A percentile compares a stretch with the other conserved stretches of the same genome.
Conservation (phyloP, 2,888 invertebrate species). For the Tinea trinotella region DNA sequence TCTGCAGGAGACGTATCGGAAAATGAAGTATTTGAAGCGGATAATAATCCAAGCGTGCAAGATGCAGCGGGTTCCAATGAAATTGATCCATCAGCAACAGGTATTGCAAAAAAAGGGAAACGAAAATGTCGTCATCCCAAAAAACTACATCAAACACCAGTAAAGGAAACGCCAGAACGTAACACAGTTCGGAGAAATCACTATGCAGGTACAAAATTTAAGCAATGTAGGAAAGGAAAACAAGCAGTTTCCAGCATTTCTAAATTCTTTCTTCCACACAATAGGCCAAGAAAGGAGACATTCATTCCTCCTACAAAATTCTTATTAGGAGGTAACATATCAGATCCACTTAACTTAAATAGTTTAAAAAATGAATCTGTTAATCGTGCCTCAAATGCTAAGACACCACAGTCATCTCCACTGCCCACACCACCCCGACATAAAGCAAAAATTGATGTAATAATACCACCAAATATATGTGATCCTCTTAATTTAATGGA, state of each 20-base stretch:
- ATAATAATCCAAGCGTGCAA: not conserved
- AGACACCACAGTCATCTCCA: slow-evolving; percentile 94
- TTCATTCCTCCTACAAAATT: slow-evolving; percentile 94
- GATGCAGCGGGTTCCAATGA: slow-evolving; percentile 50
- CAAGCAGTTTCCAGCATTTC: slow-evolving; percentile 78
- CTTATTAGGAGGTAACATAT: slow-evolving; percentile 93
- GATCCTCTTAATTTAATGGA: slow-evolving; percentile 92
- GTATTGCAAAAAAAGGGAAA: slow-evolving; percentile 50
- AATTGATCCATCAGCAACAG: slow-evolving; percentile 35
- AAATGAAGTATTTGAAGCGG: slow-evolving; percentile 1
- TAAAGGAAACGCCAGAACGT: slow-evolving; percentile 52
- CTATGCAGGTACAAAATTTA: slow-evolving; percentile 59
- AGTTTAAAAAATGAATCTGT: slow-evolving; percentile 88
- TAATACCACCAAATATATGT: slow-evolving; percentile 92
- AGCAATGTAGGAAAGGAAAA: slow-evolving; percentile 75
- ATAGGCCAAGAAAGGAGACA: slow-evolving; percentile 80
- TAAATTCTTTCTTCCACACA: slow-evolving; percentile 82
- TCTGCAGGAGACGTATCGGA: slow-evolving; percentile 35
- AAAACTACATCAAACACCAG: slow-evolving; percentile 46
- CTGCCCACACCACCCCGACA: slow-evolving; percentile 86
- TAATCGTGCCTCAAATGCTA: slow-evolving; percentile 86
- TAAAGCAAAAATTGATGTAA: slow-evolving; percentile 88
- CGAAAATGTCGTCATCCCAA: slow-evolving; percentile 62
- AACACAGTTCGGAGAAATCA: slow-evolving; percentile 52
- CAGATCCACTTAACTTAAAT: slow-evolving; percentile 94